Conservation (phyloP, 2,797 vertebrate genomes). For the Amblyraja radiata region DNA sequence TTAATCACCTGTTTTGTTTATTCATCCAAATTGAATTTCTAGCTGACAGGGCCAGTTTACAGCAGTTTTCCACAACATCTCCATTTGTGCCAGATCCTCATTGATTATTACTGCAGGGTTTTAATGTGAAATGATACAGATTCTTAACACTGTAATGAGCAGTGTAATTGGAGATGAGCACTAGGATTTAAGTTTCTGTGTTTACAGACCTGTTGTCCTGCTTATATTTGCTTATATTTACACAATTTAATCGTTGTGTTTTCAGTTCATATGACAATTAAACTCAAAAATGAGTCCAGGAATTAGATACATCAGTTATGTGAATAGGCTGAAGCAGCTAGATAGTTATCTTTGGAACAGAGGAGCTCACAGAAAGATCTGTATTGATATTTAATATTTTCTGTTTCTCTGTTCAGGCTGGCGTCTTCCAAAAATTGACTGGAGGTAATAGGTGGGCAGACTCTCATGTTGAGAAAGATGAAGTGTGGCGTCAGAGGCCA, state of each 20-base stretch:
- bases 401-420: background rate
- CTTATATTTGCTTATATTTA: background rate
- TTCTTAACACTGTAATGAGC: background rate
- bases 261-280: too few relatives aligned
- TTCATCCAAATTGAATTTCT: background rate
- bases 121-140: background rate
- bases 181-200: background rate
- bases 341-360: too few relatives aligned
- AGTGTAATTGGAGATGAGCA: background rate
- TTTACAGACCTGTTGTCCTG: background rate
- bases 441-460: conserved; percentile 60
- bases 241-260: too few relatives aligned
- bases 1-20: background rate
- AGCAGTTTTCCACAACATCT: background rate
- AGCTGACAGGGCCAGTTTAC: background rate
- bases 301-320: too few relatives aligned
- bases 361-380: too few relatives aligned
- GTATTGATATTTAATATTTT: background rate
- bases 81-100: background rate
- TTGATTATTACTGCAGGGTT: too few relatives aligned
- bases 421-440: conserved; percentile 56
- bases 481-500: conserved; percentile 67
- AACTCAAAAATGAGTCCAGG: too few relatives aligned
- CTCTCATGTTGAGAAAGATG: conserved; percentile 72
- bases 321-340: too few relatives aligned